Evolutionary conservation across 2,797 vertebrate genomes (phyloP), one percentile per base, ranked within the genome.

Genomic region (Lagothrix lagotricha): DNA sequence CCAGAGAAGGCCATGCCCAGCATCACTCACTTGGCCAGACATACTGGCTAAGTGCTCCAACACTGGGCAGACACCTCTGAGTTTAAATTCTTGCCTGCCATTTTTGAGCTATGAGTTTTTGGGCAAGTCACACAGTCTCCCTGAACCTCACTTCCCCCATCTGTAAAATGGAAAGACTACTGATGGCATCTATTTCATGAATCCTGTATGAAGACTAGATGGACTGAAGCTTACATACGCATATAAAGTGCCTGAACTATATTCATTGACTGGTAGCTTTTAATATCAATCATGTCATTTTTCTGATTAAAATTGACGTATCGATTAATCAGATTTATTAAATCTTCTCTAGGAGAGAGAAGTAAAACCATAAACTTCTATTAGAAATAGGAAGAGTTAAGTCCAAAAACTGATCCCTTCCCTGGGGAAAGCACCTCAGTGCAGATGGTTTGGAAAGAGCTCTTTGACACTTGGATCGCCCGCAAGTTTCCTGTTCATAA

Each of bases 371-470:
- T 90, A 80, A 94, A 41, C 72, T 26, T 7, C 46, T 20, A 26
- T 85, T 92, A 89, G 86, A 94, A 84, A 77, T 33, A 44, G 50
- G 85, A 39, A 82, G 72, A 54, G n/a, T 77, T 70, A 87, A 72
- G 67, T 88, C 8, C 57, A 4, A 30, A 85, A 73, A 58, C 4
- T 17, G 64, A 81, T 50, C 58, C 36, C 12, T 64, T 82, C 73
- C 19, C 6, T 48, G 46, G 73, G 64, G 64, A 90, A 58, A 88
- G 77, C 58, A 48, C 70, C 80, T 87, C 52, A 44, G 54, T 5
- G 13, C 58, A 94, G 92, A 88, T 79, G 92, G 61, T 54, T 58
- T 85, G 76, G 87, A 94, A 93, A 97, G 94, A 93, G 20, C 64
- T 39, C 70, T 81, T 82, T 93, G 76, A 81, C 77, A 22, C 54